Percentiles rank a stretch among this genome's conserved stretches.
These are phyloP conservation scores for Schizaphis graminum DNA, from an alignment of 2,888 invertebrate genomes.

Conservation along the genomic window DNA sequence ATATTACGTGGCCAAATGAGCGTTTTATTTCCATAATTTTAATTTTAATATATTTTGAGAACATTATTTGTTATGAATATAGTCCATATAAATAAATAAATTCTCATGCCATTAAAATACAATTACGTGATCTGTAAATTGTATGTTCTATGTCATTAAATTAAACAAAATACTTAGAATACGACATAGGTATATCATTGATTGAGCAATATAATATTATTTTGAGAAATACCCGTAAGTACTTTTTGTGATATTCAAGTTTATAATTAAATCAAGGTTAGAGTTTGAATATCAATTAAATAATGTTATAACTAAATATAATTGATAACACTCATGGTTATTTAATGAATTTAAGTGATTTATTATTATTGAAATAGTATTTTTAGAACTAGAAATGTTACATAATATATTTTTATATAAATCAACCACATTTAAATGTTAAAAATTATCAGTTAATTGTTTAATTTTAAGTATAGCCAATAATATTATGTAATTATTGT, in stretches of 20 bases:
- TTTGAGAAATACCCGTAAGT: neutral
- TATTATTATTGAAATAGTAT: neutral
- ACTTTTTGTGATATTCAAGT: neutral
- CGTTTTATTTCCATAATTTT: neutral
- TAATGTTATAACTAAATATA: neutral
- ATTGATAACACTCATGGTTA: neutral
- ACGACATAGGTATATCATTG: neutral
- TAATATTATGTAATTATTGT: neutral
- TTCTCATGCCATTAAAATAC: neutral
- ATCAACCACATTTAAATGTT: neutral
- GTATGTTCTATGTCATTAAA: neutral
- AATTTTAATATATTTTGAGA: neutral
- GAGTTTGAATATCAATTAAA: constrained; percentile 4
- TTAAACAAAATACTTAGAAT: neutral
- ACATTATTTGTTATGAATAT: neutral
- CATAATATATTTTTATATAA: neutral
- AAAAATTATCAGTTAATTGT: neutral
- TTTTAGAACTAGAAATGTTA: neutral
- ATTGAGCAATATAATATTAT: neutral
- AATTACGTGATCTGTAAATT: neutral
- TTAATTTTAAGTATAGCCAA: neutral
- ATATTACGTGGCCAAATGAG: neutral
- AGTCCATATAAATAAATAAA: neutral
- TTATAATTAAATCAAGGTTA: constrained; percentile 24
- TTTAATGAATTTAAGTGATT: neutral